phyloP scores from a whole-genome alignment of 2,888 invertebrate species.

The Drosophila nr. fundita region DNA sequence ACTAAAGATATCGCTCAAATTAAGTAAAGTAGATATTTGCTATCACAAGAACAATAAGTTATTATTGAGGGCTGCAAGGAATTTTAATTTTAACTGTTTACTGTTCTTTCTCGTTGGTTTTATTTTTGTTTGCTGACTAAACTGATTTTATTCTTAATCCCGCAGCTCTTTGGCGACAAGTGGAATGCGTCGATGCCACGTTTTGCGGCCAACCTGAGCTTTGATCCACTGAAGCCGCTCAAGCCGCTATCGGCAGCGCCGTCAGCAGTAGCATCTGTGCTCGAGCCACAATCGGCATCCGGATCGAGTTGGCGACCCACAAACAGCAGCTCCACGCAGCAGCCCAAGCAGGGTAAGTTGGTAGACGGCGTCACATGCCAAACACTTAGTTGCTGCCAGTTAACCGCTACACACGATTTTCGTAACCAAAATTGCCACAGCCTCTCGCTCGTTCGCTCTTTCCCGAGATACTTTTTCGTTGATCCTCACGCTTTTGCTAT shows the following conservation, averaged over 20 bases:
- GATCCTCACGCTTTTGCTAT: conserved; percentile 59
- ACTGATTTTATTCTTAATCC: background rate
- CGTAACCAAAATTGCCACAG: conserved; percentile 67
- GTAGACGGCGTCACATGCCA: background rate
- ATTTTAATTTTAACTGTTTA: background rate
- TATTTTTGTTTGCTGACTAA: background rate
- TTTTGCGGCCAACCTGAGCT: conserved; percentile 94
- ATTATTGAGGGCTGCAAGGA: background rate
- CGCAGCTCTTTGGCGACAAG: conserved; percentile 91
- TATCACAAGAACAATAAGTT: background rate
- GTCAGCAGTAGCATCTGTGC: background rate
- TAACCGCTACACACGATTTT: conserved; percentile 76
- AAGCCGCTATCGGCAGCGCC: conserved; percentile 85
- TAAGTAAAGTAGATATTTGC: background rate
- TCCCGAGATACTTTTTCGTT: conserved; percentile 43
- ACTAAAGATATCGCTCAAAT: background rate
- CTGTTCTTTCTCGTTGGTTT: background rate
- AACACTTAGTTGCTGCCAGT: conserved; percentile 56
- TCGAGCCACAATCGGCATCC: conserved; percentile 24
- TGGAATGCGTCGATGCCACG: conserved; percentile 93
- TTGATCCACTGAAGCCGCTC: conserved; percentile 91
- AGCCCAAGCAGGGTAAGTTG: conserved; percentile 45
- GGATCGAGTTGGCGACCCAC: conserved; percentile 33
- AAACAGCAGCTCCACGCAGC: conserved; percentile 23
- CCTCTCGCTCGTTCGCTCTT: conserved; percentile 51